Conservation (phyloP, 1,140 invertebrate species). For the Bemisia tabaci region DNA sequence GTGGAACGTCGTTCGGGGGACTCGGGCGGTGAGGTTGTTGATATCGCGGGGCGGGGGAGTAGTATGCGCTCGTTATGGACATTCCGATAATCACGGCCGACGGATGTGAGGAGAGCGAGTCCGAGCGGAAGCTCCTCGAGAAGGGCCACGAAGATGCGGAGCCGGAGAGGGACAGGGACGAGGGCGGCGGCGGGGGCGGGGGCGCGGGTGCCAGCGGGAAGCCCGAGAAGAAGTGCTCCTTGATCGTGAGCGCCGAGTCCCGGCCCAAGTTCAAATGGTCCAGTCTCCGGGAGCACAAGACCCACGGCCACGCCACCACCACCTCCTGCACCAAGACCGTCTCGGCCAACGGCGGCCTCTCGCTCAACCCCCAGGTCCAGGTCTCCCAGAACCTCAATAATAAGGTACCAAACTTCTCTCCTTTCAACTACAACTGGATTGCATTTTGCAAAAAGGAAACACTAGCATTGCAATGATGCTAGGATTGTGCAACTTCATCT, state of each 20-base stretch:
- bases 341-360: not conserved
- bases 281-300: not conserved
- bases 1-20: too few relatives aligned
- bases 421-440: too few relatives aligned
- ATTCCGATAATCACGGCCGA: slow-evolving; percentile 20
- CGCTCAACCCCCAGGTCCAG: too few relatives aligned
- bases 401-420: too few relatives aligned
- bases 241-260: not conserved
- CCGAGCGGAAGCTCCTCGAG: not conserved
- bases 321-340: not conserved
- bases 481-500: too few relatives aligned
- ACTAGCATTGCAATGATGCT: too few relatives aligned
- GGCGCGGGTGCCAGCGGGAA: not conserved
- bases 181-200: too few relatives aligned
- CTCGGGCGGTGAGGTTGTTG: too few relatives aligned
- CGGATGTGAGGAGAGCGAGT: slow-evolving; percentile 13
- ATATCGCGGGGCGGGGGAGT: too few relatives aligned
- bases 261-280: not conserved
- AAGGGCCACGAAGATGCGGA: not conserved
- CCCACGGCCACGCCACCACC: not conserved
- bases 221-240: not conserved
- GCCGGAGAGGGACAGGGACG: not conserved
- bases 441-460: too few relatives aligned
- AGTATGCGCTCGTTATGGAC: slow-evolving; percentile 14
- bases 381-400: too few relatives aligned